Base-by-base conservation (phyloP, 2,888 invertebrate genomes). In the Drosophila quinaria region DNA sequence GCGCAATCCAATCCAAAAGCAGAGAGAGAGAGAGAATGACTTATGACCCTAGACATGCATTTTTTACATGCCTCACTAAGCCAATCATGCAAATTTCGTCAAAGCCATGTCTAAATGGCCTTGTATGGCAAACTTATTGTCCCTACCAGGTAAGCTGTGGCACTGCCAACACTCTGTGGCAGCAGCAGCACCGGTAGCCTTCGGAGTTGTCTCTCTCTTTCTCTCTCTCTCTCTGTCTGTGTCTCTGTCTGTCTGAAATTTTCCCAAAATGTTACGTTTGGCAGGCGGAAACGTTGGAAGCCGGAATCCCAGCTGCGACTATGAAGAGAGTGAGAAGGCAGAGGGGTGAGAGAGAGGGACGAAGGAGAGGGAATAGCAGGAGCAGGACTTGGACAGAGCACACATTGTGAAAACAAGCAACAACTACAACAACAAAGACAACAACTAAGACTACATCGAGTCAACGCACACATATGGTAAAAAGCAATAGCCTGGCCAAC, bases 71-170 rank as follows among this genome's bases (percentile, higher is more conserved):
- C 42, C 69, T 61, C 51, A 59, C 42, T 33, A 55, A 42, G 61
- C 71, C 78, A 80, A 76, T 76, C 76, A 76, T 79, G 80, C 66
- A 71, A 79, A 79, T 78, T 65, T 68, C 56, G 69, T 62, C 64
- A 72, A 68, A 39, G 68, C 66, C 66, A 74, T 78, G 87, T 71
- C 82, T 47, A 74, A 80, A 49, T 56, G 55, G 56, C 63, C 87
- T 73, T 87, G 76, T 83, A 78, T 70, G 88, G 82, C 60, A 81
- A 81, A 74, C 82, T 81, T 81, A 87, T 85, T 76, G 80, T 77
- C 71, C 64, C 67, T 70, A 70, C 86, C 86, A 85, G 82, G 67
- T 52, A 63, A 42, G 60, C 50, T n/a, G 9, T 22, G 22, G 59
- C 52, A 61, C 35, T 55, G 54, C 46, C 56, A 25, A 50, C 55